phyloP scores from a whole-genome alignment of 2,888 invertebrate genomes.

The Saturnia japonica region DNA sequence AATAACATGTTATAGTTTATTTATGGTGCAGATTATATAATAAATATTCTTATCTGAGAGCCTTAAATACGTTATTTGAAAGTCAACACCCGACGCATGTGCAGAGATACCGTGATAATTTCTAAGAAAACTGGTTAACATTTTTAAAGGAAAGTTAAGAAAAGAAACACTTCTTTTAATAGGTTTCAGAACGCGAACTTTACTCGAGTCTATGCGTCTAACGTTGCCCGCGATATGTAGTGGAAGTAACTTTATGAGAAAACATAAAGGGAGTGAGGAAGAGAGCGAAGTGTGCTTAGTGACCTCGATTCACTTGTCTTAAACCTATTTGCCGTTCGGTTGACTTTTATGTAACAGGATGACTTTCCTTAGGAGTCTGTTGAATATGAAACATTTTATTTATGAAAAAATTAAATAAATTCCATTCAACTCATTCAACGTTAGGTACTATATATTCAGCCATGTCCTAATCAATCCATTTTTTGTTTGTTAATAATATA shows the following conservation, averaged over 20 bases:
- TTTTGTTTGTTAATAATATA: too few relatives aligned
- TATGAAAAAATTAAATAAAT: background rate
- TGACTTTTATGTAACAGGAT: conserved; percentile 24
- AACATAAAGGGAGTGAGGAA: conserved; percentile 15
- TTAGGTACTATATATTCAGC: too few relatives aligned
- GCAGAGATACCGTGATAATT: too few relatives aligned
- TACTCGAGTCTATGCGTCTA: background rate
- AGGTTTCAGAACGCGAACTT: background rate
- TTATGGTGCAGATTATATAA: too few relatives aligned
- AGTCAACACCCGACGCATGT: too few relatives aligned
- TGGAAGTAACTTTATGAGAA: conserved; percentile 19
- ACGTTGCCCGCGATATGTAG: conserved; percentile 8
- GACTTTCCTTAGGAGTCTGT: background rate
- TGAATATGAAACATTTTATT: background rate
- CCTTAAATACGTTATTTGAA: too few relatives aligned
- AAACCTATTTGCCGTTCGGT: conserved; percentile 31
- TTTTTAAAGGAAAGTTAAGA: background rate
- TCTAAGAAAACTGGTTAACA: background rate
- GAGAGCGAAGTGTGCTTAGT: conserved; percentile 22
- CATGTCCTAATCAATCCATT: too few relatives aligned
- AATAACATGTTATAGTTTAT: too few relatives aligned
- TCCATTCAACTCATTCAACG: background rate
- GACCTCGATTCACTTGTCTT: conserved; percentile 29
- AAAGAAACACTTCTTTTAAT: background rate
- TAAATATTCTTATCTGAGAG: too few relatives aligned